Evolutionary conservation across 2,113 vertebrate genomes (phyloP), one percentile per base, ranked within the genome.

Genomic region (Castor canadensis): DNA sequence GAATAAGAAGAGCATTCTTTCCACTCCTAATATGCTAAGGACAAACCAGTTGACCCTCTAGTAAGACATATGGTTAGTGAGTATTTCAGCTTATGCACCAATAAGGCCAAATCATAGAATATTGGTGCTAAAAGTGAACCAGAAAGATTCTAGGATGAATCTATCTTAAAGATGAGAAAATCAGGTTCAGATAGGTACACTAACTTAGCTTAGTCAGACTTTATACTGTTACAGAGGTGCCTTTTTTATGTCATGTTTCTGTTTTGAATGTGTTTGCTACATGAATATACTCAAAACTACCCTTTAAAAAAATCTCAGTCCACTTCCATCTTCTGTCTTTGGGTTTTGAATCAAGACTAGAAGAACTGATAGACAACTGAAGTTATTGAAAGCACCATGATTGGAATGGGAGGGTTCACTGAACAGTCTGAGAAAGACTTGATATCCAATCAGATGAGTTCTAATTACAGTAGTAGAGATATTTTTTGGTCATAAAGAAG

Each of bases 401-500:
- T 38, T 64, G 22, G 64, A 88, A 89, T 69, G 80, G 45, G 38
- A 95, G 81, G 73, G 73, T 49, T 22, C 43, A 88, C 43, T 81
- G 30, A 86, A 64, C 82, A 89, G 60, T 73, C 66, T 40, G n/a
- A 81, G 85, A 91, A 89, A 84, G 28, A 69, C 9, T 60, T 90
- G 49, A 52, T 43, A 52, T 49, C 52, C 76, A 90, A 22, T 52
- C 62, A 72, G 19, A 47, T 67, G 49, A 91, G 9, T 28, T 87
- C 73, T 81, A 82, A 71, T 67, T 86, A 30, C 38, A 62, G 0
- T 81, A 89, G 76, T 72, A 92, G 64, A 87, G 77, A 84, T 35
- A 30, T 49, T 38, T 86, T 93, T 91, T 88, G 60, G n/a, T 95
- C 76, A 45, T 89, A n/a, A 77, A 88, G 80, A 93, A 92, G 32